phyloP scores from a whole-genome alignment of 2,797 vertebrate genomes.

The Helarctos malayanus region DNA sequence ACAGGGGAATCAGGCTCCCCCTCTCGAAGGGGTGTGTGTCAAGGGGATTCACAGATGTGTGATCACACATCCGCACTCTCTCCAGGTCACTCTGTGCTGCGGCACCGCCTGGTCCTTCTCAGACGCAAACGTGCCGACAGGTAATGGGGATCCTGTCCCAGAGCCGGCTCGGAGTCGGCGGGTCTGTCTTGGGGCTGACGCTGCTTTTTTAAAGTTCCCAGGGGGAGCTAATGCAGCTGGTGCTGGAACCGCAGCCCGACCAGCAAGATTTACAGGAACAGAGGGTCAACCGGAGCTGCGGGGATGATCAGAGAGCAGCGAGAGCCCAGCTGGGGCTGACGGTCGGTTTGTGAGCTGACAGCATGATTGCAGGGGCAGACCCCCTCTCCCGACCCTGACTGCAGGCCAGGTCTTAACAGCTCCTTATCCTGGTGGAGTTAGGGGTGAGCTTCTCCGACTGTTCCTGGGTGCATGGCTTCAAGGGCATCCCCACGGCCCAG shows the following conservation, averaged over 20 bases:
- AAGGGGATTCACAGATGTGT: not conserved
- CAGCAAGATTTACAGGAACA: not conserved
- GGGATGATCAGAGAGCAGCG: rapidly evolving
- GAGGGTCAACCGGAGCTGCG: not conserved
- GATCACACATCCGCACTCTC: not conserved
- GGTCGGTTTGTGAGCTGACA: not conserved
- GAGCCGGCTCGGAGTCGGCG: not conserved
- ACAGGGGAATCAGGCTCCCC: not conserved
- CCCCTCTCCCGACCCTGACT: not conserved
- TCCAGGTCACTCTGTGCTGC: no score
- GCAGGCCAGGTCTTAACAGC: not conserved
- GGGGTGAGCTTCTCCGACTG: not conserved
- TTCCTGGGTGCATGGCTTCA: not conserved
- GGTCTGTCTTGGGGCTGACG: not conserved
- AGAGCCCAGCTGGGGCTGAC: not conserved
- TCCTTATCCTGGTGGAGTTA: not conserved
- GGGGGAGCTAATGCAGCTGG: not conserved
- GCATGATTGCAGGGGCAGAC: not conserved
- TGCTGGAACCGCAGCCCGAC: not conserved
- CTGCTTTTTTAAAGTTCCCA: not conserved
- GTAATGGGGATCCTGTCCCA: not conserved
- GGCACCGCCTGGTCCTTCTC: not conserved
- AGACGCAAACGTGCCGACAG: not conserved
- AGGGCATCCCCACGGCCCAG: not conserved
- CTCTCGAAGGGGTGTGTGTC: not conserved